These are phyloP conservation scores for Phaetusa simplex DNA, from an alignment of 2,113 vertebrate genomes.

Conservation along the genomic window DNA sequence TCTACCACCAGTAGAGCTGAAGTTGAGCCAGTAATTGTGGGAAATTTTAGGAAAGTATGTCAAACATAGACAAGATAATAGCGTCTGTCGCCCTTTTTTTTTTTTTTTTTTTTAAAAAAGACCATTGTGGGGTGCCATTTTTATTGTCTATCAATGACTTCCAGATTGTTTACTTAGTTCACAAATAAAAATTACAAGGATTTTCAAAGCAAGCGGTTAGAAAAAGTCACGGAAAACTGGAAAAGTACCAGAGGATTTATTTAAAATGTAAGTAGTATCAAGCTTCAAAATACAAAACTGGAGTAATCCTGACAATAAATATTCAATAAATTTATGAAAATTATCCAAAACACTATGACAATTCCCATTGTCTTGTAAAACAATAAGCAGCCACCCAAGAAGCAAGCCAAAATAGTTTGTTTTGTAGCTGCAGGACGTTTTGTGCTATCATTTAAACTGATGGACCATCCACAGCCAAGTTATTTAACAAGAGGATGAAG, in stretches of 20 bases:
- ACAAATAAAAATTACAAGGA: constrained; percentile 27
- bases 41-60: constrained; percentile 54
- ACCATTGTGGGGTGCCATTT: constrained; percentile 22
- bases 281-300: constrained; percentile 19
- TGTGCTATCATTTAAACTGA: constrained; percentile 45
- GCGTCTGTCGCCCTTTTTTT: neutral
- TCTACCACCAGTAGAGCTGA: constrained; percentile 36
- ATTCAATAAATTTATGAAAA: constrained; percentile 51
- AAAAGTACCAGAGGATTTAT: constrained; percentile 3
- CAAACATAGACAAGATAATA: constrained; percentile 55
- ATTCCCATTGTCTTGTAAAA: constrained; percentile 53
- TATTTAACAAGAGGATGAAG: neutral
- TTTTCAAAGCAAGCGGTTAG: neutral
- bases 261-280: constrained; percentile 14
- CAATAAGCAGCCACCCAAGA: constrained; percentile 55
- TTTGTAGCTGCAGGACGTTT: constrained; percentile 37
- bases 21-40: constrained; percentile 47
- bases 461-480: neutral
- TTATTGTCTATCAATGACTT: constrained; percentile 57
- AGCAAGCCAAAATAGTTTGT: constrained; percentile 50
- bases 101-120: neutral
- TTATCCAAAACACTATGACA: constrained; percentile 18
- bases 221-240: neutral
- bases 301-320: constrained; percentile 38
- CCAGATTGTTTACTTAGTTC: constrained; percentile 51